phyloP scores from a whole-genome alignment of 2,797 vertebrate species.

The Tiaroga cobitis region DNA sequence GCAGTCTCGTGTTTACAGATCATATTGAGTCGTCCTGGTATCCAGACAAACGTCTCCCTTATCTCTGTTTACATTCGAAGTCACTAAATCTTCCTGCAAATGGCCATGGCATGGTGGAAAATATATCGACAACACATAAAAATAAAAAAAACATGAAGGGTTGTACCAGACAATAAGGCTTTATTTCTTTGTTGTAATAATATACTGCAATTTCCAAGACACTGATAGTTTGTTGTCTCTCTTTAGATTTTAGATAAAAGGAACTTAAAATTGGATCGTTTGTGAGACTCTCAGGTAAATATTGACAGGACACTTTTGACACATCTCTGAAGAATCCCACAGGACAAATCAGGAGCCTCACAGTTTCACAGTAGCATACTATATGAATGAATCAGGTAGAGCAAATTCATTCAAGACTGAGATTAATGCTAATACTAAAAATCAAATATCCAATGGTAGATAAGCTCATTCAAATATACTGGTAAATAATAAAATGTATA shows the following conservation, averaged over 20 bases:
- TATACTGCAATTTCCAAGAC: conserved; percentile 6
- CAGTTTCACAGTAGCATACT: not conserved
- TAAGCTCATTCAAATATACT: not conserved
- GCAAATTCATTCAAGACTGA: not conserved
- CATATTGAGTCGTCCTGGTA: conserved; percentile 46
- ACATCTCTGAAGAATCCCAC: conserved; percentile 1
- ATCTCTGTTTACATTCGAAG: conserved; percentile 52
- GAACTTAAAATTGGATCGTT: not conserved
- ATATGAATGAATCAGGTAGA: not conserved
- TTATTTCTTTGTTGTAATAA: conserved; percentile 11
- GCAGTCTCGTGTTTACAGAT: conserved; percentile 48
- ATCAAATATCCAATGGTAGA: not conserved
- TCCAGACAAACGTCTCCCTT: conserved; percentile 37
- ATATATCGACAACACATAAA: conserved; percentile 34
- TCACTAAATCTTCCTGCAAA: conserved; percentile 27
- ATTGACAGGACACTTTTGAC: conserved; percentile 10
- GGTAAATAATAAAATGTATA: not conserved
- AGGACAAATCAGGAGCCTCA: not conserved
- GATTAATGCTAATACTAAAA: not conserved
- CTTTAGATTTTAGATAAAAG: not conserved
- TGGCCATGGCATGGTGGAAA: conserved; percentile 12
- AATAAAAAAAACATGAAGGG: conserved; percentile 10
- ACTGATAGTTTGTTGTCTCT: not conserved
- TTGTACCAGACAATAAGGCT: not conserved
- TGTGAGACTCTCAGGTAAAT: not conserved